Percentiles rank a stretch among this genome's conserved stretches.
phyloP scores from a whole-genome alignment of 2,888 invertebrate genomes.

The Acanthopleura granulata region DNA sequence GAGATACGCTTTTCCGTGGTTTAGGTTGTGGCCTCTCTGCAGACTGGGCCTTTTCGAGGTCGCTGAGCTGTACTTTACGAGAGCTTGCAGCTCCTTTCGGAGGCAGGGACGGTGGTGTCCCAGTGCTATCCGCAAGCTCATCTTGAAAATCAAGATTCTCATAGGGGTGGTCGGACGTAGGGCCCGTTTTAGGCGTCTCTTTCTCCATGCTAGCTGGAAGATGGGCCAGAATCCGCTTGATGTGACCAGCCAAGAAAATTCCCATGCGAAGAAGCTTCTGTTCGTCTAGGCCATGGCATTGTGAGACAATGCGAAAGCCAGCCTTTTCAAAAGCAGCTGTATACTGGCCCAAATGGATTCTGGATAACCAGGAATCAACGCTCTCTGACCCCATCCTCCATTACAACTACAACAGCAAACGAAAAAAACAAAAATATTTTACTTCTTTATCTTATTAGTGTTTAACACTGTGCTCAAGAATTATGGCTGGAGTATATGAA shows the following conservation, averaged over 20 bases:
- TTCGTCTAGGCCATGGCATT: constrained; percentile 16
- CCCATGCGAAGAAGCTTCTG: neutral
- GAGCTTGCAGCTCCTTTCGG: neutral
- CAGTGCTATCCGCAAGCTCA: neutral
- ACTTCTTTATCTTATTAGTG: no score
- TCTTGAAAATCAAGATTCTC: constrained; percentile 6
- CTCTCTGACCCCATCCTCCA: constrained; percentile 16
- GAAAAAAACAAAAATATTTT: neutral
- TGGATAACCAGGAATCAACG: constrained; percentile 13
- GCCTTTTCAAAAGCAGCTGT: neutral
- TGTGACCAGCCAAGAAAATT: constrained; percentile 15
- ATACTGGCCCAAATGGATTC: constrained; percentile 1
- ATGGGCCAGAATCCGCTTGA: constrained; percentile 15
- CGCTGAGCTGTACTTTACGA: constrained; percentile 12
- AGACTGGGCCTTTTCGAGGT: constrained; percentile 11
- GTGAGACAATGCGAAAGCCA: neutral
- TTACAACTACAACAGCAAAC: neutral
- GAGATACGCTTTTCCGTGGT: neutral
- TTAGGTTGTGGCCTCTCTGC: constrained; percentile 14
- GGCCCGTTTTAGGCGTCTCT: neutral
- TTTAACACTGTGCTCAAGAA: no score
- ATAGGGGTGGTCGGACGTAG: constrained; percentile 1
- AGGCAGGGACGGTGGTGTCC: neutral
- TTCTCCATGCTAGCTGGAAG: constrained; percentile 2
- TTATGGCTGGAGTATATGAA: no score